Evolutionary conservation across 1,140 invertebrate species (phyloP).

Genomic region (Proales similis): DNA sequence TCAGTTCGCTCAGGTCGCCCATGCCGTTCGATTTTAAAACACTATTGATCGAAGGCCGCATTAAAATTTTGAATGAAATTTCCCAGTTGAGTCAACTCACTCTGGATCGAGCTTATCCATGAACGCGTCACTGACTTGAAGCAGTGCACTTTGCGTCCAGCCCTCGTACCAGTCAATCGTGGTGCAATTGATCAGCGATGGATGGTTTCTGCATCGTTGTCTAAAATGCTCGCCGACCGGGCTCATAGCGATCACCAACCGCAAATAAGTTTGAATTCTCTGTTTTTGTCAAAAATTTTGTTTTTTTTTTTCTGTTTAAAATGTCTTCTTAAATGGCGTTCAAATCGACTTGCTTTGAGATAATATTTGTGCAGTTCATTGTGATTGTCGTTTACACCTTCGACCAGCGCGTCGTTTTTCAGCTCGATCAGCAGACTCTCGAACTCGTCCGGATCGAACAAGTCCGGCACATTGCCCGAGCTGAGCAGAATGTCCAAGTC

Average conservation of each 20-base stretch:
- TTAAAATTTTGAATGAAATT: background rate
- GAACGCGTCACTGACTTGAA: constrained; percentile 26
- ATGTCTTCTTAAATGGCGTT: background rate
- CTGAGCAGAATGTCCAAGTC: constrained; percentile 53
- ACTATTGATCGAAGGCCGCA: background rate
- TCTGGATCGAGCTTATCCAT: constrained; percentile 4
- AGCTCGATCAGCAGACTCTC: constrained; percentile 51
- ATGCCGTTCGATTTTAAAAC: background rate
- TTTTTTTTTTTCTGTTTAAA: background rate
- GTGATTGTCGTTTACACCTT: constrained; percentile 47
- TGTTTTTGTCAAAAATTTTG: background rate
- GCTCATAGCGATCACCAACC: constrained; percentile 74
- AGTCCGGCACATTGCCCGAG: constrained; percentile 51
- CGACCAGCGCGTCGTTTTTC: constrained; percentile 46
- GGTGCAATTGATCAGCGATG: constrained; percentile 71
- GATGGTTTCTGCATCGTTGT: constrained; percentile 72
- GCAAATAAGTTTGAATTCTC: constrained; percentile 65
- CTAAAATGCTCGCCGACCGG: constrained; percentile 67
- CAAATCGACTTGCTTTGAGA: constrained; percentile 40
- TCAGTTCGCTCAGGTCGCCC: constrained; percentile 42
- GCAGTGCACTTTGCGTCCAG: constrained; percentile 68
- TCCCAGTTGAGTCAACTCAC: background rate
- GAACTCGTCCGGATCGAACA: constrained; percentile 52
- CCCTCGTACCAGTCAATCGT: constrained; percentile 81
- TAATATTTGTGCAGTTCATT: constrained; percentile 49